Percentiles rank a stretch among this genome's conserved stretches.
phyloP scores from a whole-genome alignment of 2,888 invertebrate genomes.

The Sylvicola cinctus region DNA sequence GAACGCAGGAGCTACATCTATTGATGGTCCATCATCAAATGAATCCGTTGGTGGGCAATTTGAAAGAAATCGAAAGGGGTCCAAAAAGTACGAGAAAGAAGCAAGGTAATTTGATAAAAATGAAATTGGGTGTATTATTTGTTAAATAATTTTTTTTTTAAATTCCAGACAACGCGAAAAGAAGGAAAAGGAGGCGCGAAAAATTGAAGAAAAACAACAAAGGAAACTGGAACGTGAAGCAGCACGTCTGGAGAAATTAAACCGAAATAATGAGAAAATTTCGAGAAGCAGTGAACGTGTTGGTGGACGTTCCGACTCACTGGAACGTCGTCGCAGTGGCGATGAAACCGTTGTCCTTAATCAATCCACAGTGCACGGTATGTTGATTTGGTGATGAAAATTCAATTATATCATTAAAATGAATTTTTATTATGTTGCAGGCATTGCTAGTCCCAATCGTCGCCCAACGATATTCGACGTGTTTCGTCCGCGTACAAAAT shows the following conservation, averaged over 20 bases:
- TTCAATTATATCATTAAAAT: neutral
- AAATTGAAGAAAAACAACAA: conserved; percentile 23
- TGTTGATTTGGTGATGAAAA: neutral
- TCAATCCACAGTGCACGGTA: conserved; percentile 25
- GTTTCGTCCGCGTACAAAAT: conserved; percentile 55
- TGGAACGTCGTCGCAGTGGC: conserved; percentile 23
- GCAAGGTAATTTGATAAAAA: neutral
- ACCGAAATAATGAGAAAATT: conserved; percentile 23
- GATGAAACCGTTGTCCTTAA: conserved; percentile 23
- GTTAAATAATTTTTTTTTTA: neutral
- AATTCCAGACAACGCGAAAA: conserved; percentile 21
- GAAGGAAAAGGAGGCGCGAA: conserved; percentile 25
- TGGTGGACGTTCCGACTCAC: conserved; percentile 21
- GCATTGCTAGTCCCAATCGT: conserved; percentile 46
- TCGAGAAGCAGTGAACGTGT: conserved; percentile 25
- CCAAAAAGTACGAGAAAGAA: neutral
- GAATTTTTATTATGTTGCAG: conserved; percentile 16
- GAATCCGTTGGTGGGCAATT: neutral
- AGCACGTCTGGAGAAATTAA: conserved; percentile 23
- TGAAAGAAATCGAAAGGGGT: neutral
- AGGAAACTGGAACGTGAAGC: conserved; percentile 23
- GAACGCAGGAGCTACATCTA: neutral
- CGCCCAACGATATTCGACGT: conserved; percentile 61
- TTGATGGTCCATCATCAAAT: neutral
- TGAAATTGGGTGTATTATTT: neutral